Evolutionary conservation across 2,888 invertebrate species (phyloP).

Genomic region (Mimachlamys varia): DNA sequence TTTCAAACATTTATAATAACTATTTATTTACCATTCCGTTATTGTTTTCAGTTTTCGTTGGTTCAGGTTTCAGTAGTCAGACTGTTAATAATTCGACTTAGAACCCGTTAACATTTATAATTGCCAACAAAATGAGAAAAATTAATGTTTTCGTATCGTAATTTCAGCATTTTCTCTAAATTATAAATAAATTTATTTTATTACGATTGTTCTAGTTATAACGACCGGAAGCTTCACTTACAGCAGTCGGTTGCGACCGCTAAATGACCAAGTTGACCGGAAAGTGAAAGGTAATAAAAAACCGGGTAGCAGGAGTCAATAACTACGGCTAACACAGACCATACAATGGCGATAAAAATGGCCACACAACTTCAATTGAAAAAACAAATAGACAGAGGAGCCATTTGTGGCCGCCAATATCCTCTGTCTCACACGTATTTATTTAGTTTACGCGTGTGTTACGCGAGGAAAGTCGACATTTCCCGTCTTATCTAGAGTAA

Average conservation of each 20-base stretch:
- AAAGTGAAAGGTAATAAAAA: constrained; percentile 20
- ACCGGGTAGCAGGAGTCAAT: neutral
- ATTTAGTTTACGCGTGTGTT: neutral
- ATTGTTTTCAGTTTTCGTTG: too few relatives aligned
- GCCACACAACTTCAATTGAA: neutral
- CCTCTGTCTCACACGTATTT: neutral
- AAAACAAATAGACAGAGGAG: neutral
- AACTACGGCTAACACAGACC: neutral
- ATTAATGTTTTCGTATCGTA: neutral
- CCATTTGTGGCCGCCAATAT: neutral
- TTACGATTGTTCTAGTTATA: neutral
- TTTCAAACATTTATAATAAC: too few relatives aligned
- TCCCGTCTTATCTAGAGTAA: neutral
- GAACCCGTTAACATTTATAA: too few relatives aligned
- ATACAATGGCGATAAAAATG: neutral
- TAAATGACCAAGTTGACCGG: neutral
- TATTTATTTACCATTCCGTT: too few relatives aligned
- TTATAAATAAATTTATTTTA: neutral
- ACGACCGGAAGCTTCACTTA: neutral
- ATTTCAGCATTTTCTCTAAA: neutral
- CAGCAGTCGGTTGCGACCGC: neutral
- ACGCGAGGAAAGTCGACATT: neutral
- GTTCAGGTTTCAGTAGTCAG: too few relatives aligned
- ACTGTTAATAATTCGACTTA: too few relatives aligned
- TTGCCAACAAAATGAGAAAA: too few relatives aligned